Conservation (phyloP, 37 sponge, comb jelly and placozoan species). For the Ianthella basta region DNA sequence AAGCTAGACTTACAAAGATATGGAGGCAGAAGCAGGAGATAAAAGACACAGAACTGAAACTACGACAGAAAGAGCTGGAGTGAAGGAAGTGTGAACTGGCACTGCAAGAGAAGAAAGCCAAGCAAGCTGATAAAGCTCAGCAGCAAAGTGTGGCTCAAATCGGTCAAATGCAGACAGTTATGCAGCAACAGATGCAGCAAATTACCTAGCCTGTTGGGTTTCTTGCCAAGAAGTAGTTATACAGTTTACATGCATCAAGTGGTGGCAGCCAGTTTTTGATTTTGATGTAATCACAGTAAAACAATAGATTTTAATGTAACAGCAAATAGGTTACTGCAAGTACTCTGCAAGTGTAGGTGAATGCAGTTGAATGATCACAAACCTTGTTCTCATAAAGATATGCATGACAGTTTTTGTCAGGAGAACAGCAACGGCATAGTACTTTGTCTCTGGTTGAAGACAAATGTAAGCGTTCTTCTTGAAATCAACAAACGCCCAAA, state of each 20-base stretch:
- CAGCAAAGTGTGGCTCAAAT: not conserved
- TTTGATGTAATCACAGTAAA: no score
- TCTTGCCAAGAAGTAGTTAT: not conserved
- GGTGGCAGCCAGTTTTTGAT: no score
- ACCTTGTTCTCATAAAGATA: no score
- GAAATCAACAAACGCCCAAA: not conserved
- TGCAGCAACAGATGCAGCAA: not conserved
- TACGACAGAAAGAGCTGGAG: not conserved
- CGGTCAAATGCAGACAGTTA: not conserved
- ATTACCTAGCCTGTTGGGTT: not conserved
- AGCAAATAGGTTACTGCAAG: no score
- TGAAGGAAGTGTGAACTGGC: not conserved
- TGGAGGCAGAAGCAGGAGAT: not conserved
- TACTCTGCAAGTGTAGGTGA: no score
- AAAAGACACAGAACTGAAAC: not conserved
- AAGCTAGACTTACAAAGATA: not conserved
- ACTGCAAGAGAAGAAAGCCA: conserved; percentile 3
- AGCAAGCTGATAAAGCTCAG: not conserved
- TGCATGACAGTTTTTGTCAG: not conserved
- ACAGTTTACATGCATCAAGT: no score
- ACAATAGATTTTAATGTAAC: no score
- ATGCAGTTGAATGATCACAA: no score
- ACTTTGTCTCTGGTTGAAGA: not conserved
- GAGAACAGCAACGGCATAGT: not conserved
- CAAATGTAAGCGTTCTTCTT: not conserved